Base-by-base conservation (phyloP, 2,888 invertebrate species). In the Himalopsyche kuldschensis region DNA sequence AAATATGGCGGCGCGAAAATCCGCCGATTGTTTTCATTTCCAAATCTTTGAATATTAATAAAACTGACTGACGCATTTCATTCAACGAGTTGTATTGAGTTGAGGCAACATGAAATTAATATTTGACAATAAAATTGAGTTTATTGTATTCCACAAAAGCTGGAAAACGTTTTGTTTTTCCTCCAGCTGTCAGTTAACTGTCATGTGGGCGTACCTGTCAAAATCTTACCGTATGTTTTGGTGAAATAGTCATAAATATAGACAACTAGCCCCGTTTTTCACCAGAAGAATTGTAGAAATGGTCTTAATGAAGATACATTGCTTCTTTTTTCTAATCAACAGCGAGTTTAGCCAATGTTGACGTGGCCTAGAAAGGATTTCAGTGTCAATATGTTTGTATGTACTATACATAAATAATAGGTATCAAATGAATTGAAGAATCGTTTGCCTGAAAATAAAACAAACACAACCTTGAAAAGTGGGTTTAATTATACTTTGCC, bases 161-260 rank as follows among this genome's bases (percentile, higher is more conserved):
- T 69, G 27, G 27, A 69, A 69, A 27, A 27, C 20, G 27, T 15
- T 69, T 69, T 69, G 69, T 69, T 69, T 69, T 69, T 15, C 69
- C 86, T 46, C 35, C 77, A 63, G 76, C 76, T 63, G 76, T 24
- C 76, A 48, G 75, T 75, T 80, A 32, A 55, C 79, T 85, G 80
- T 76, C 86, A 86, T 86, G 86, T 86, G 86, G 86, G 86, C 86
- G 86, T 86, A 86, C 83, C 85, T 86, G 86, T 86, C 86, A 86
- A 86, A 86, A 77, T 76, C 82, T 41, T 82, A 82, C 81, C 79
- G 82, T 84, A 83, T 82, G 76, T 83, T 82, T 69, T 55, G 79
- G 79, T 76, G 46, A 82, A 47, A 55, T 48, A 46, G n/a, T 17
- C 41, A 24, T 81, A 69, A 69, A 69, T 27, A 4, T 27, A 4